phyloP scores from a whole-genome alignment of 2,797 vertebrate species.

The Poeciliopsis gracilis region DNA sequence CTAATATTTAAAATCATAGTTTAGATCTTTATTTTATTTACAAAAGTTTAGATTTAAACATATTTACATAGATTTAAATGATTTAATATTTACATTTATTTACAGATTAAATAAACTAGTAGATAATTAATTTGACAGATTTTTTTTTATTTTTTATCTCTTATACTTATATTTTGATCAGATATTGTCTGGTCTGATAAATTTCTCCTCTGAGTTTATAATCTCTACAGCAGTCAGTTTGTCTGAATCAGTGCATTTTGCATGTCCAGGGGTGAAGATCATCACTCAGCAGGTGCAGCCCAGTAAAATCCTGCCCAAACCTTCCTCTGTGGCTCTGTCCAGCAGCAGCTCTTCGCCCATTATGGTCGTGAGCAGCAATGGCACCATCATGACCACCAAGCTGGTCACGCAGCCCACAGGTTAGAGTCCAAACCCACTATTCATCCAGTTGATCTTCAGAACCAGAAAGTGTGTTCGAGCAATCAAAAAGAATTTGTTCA shows the following conservation, averaged over 20 bases:
- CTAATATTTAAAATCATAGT: neutral
- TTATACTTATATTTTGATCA: neutral
- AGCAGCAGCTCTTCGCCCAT: slow-evolving; percentile 96
- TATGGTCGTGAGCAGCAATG: slow-evolving; percentile 99
- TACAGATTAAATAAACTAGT: neutral
- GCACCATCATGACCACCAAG: slow-evolving; percentile 98
- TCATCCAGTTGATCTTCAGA: neutral
- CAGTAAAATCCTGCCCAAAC: slow-evolving; percentile 98
- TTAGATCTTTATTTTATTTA: neutral
- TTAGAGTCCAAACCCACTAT: slow-evolving; percentile 60
- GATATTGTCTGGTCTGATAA: neutral
- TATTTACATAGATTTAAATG: neutral
- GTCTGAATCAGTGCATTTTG: neutral
- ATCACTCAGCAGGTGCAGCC: slow-evolving; percentile 99
- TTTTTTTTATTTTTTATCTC: neutral
- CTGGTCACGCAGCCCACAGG: slow-evolving; percentile 95
- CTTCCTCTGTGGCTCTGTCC: slow-evolving; percentile 89
- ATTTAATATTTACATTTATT: neutral
- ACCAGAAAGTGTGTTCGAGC: neutral
- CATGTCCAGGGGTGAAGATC: slow-evolving; percentile 93
- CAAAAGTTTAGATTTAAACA: neutral
- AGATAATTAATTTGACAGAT: neutral
- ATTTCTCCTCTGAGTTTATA: neutral
- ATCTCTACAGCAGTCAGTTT: neutral
- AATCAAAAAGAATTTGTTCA: neutral